Percentiles rank a stretch among this genome's conserved stretches.
Conservation (phyloP, 2,888 invertebrate species). For the Lepidocyrtoides sp. region DNA sequence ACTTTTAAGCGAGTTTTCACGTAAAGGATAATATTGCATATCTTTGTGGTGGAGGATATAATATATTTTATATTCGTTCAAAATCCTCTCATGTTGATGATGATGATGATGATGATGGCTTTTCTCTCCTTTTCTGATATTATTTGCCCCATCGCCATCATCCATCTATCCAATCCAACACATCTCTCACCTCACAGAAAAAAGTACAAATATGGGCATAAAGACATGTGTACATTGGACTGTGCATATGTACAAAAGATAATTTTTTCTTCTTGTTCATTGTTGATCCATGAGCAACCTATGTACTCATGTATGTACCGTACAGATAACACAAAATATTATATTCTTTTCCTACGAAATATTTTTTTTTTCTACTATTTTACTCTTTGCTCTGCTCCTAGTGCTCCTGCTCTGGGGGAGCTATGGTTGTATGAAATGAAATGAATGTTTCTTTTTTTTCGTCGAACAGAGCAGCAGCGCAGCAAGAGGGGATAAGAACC, state of each 20-base stretch:
- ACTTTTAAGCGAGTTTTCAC: not conserved
- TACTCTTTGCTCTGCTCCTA: not conserved
- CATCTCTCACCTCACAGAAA: slow-evolving; percentile 36
- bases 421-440: not conserved
- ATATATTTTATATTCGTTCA: not conserved
- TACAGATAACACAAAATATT: not conserved
- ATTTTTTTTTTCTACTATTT: not conserved
- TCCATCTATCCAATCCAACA: slow-evolving; percentile 15
- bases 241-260: slow-evolving; percentile 34
- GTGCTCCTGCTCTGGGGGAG: not conserved
- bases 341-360: not conserved
- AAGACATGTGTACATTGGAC: slow-evolving; percentile 33
- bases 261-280: not conserved
- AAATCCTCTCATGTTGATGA: slow-evolving; percentile 11
- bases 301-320: not conserved
- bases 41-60: slow-evolving; percentile 1
- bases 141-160: slow-evolving; percentile 15
- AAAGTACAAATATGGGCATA: slow-evolving; percentile 76
- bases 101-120: not conserved
- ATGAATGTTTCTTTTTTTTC: not conserved
- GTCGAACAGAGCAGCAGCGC: too few species aligned
- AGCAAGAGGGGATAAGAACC: slow-evolving; percentile 19
- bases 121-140: slow-evolving; percentile 37
- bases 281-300: slow-evolving; percentile 24
- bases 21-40: not conserved